These are phyloP conservation scores for Leptinotarsa haldemani DNA, from an alignment of 2,888 invertebrate genomes.

Conservation along the genomic window DNA sequence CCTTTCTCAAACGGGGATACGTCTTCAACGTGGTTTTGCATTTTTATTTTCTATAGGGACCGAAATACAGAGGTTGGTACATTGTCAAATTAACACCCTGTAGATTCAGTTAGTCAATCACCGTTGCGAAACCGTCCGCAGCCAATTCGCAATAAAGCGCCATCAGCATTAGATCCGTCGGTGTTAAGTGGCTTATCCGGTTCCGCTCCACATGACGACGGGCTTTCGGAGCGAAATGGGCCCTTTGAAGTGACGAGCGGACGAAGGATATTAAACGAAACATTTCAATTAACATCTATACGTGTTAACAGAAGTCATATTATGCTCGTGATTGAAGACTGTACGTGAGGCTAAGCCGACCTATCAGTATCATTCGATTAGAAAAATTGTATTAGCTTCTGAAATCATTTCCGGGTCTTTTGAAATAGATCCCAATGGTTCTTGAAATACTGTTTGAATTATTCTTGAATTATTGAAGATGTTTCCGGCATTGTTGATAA, in stretches of 20 bases:
- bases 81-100: too few species aligned
- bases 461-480: too few species aligned
- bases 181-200: slow-evolving; percentile 31
- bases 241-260: slow-evolving; percentile 20
- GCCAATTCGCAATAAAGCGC: slow-evolving; percentile 3
- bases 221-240: slow-evolving; percentile 5
- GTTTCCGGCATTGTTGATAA: too few species aligned
- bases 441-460: too few species aligned
- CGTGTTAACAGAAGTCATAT: slow-evolving; percentile 7
- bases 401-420: too few species aligned
- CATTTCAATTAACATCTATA: slow-evolving; percentile 8
- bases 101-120: not conserved
- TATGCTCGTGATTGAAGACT: not conserved
- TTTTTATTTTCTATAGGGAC: too few species aligned
- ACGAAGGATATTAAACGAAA: slow-evolving; percentile 16
- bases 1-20: too few species aligned
- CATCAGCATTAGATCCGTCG: slow-evolving; percentile 6
- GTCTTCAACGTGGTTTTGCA: too few species aligned
- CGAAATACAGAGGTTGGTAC: too few species aligned
- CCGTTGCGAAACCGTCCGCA: not conserved
- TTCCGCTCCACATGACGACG: slow-evolving; percentile 20
- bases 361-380: not conserved
- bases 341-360: not conserved
- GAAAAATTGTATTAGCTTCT: too few species aligned
- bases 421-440: too few species aligned